Conservation (phyloP, 2,888 invertebrate species). For the Nomada ruficornis region DNA sequence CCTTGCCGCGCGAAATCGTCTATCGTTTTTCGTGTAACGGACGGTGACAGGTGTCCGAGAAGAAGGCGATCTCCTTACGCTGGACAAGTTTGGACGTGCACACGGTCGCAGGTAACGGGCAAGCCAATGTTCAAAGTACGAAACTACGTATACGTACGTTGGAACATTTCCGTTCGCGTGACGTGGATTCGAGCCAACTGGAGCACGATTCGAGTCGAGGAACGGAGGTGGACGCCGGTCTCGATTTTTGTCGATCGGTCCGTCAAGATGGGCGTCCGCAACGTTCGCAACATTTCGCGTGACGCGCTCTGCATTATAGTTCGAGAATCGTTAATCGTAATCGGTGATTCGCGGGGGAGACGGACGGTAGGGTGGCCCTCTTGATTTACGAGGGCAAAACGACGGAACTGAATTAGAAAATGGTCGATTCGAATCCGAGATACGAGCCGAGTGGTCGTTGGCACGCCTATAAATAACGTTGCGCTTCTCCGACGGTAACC, state of each 20-base stretch:
- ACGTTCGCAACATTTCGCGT: slow-evolving; percentile 42
- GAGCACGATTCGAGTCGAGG: neutral
- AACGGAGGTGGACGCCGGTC: neutral
- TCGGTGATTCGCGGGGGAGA: slow-evolving; percentile 66
- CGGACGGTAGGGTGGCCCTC: slow-evolving; percentile 23
- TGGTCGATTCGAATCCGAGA: slow-evolving; percentile 78
- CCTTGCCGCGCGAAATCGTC: slow-evolving; percentile 16
- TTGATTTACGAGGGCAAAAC: slow-evolving; percentile 80
- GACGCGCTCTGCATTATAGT: slow-evolving; percentile 70
- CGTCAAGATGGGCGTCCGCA: neutral
- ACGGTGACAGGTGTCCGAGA: neutral
- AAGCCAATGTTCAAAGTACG: neutral
- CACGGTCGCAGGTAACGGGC: no score
- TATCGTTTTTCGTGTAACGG: no score
- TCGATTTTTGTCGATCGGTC: neutral
- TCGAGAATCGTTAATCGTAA: slow-evolving; percentile 82
- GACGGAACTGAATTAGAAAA: slow-evolving; percentile 82
- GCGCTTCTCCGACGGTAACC: slow-evolving; percentile 55
- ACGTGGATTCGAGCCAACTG: neutral
- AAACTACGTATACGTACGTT: neutral
- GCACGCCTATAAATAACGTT: slow-evolving; percentile 76
- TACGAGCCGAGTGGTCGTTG: slow-evolving; percentile 69
- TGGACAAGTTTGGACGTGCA: no score
- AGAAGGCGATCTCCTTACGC: neutral
- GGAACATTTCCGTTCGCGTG: neutral